phyloP scores from a whole-genome alignment of 2,888 invertebrate genomes.

The Rhynchonema sp. region DNA sequence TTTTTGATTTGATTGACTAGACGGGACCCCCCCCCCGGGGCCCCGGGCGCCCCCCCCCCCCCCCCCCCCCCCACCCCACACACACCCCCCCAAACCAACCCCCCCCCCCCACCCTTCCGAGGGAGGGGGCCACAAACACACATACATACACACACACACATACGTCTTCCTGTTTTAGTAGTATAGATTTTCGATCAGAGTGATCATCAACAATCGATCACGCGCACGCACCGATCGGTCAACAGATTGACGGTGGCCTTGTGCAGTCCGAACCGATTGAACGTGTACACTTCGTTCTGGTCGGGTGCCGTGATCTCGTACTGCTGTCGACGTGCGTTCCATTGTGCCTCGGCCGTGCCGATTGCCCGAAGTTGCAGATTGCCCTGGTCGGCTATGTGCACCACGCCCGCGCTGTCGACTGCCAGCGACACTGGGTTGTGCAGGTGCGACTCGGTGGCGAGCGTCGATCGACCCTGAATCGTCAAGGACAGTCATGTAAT shows the following conservation, averaged over 20 bases:
- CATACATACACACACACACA: no score
- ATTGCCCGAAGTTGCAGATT: background rate
- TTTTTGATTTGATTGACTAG: no score
- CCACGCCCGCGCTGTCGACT: constrained; percentile 80
- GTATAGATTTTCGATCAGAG: no score
- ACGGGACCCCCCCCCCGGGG: no score
- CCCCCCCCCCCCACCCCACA: no score
- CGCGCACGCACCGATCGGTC: constrained; percentile 61
- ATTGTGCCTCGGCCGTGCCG: background rate
- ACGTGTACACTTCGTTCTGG: constrained; percentile 49
- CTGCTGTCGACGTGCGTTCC: background rate
- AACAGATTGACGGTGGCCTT: constrained; percentile 48
- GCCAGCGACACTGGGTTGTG: constrained; percentile 44
- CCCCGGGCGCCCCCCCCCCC: no score
- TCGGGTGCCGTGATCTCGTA: constrained; percentile 46
- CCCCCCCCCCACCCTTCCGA: no score
- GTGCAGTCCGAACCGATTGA: constrained; percentile 65
- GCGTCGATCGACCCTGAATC: background rate
- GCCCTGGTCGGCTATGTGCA: constrained; percentile 62
- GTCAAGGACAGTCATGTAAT: no score
- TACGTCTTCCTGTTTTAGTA: no score
- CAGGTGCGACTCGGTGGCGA: constrained; percentile 10
- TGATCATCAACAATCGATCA: no score
- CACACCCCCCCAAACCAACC: no score
- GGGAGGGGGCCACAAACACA: no score